Percentiles rank a stretch among this genome's conserved stretches.
Conservation (phyloP, 1,140 invertebrate genomes). For the Phortica variegata region DNA sequence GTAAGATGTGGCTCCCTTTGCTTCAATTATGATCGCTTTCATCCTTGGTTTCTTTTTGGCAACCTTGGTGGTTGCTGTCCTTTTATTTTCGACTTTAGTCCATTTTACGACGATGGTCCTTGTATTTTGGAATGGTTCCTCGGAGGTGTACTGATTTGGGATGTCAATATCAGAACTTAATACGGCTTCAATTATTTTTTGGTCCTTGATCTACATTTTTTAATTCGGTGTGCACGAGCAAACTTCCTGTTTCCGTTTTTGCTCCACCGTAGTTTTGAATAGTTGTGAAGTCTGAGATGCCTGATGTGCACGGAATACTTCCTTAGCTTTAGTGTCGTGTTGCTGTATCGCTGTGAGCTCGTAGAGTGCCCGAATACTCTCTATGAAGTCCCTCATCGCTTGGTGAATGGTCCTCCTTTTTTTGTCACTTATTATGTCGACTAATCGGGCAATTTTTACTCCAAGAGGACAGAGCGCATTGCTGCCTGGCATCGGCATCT, state of each 20-base stretch:
- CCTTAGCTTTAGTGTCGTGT: neutral
- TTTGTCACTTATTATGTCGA: neutral
- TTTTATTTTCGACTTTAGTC: neutral
- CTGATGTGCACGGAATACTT: neutral
- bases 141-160: no score
- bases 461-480: no score
- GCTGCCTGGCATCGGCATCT: no score
- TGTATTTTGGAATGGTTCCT: no score
- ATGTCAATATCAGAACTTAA: neutral
- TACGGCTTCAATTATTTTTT: neutral
- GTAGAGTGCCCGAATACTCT: neutral
- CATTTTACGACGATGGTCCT: neutral
- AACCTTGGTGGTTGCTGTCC: neutral
- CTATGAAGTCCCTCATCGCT: neutral
- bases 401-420: neutral
- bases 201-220: neutral
- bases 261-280: neutral
- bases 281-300: neutral
- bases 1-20: neutral
- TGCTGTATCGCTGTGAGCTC: neutral
- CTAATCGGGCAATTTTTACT: neutral
- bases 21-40: neutral
- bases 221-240: neutral
- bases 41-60: neutral
- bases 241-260: neutral